These are phyloP conservation scores for Aphrophora alni DNA, from an alignment of 2,888 invertebrate species.

Conservation along the genomic window DNA sequence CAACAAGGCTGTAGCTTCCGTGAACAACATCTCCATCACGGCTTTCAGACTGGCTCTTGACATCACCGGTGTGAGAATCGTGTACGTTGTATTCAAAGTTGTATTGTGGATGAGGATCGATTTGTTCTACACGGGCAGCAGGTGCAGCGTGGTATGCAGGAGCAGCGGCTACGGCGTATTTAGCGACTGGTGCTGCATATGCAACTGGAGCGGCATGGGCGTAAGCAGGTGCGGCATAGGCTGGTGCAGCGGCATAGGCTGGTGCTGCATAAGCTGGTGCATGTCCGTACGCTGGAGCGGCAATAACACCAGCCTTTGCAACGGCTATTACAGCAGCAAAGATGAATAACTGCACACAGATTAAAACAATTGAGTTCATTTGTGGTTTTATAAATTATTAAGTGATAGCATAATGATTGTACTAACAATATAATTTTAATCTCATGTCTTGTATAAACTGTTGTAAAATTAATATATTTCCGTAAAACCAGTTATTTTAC, in stretches of 20 bases:
- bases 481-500: no score
- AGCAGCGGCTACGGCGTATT: slow-evolving; percentile 59
- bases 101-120: slow-evolving; percentile 51
- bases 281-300: slow-evolving; percentile 48
- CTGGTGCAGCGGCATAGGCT: slow-evolving; percentile 46
- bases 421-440: no score
- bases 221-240: slow-evolving; percentile 49
- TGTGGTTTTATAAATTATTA: no score
- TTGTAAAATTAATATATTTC: no score
- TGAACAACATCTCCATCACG: slow-evolving; percentile 49
- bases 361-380: slow-evolving; percentile 22
- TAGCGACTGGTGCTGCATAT: slow-evolving; percentile 52
- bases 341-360: slow-evolving; percentile 58
- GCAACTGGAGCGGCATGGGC: slow-evolving; percentile 45
- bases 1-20: slow-evolving; percentile 46
- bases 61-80: slow-evolving; percentile 50
- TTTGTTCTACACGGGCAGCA: slow-evolving; percentile 49
- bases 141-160: slow-evolving; percentile 54
- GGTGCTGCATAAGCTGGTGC: slow-evolving; percentile 47
- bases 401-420: no score
- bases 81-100: slow-evolving; percentile 49
- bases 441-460: no score
- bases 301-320: slow-evolving; percentile 55
- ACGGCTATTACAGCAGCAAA: slow-evolving; percentile 59
- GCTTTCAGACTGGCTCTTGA: slow-evolving; percentile 49